Base-by-base conservation (phyloP, 2,797 vertebrate species). In the Thalassophryne amazonica region DNA sequence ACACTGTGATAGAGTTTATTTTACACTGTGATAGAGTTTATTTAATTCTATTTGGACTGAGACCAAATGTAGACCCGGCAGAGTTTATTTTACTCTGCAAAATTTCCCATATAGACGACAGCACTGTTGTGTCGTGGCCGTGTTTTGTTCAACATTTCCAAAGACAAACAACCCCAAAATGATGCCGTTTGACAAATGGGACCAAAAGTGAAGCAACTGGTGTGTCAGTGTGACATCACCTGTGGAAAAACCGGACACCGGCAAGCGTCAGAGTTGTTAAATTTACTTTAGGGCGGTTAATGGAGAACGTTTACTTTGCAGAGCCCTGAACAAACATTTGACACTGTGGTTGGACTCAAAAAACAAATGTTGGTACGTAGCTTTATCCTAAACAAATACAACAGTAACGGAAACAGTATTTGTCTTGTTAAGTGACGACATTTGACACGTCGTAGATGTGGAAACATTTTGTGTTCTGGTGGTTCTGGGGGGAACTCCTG, bases 161-260 rank as follows among this genome's bases (percentile, higher is more conserved):
- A 84, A 80, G 36, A 37, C 63, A 84, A 88, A 83, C 69, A 70
- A 53, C 50, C 33, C 36, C 42, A 29, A 1, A 49, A 49, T 52
- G 86, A 81, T 69, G 66, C 64, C 65, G 11, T 41, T 54, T 32
- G 47, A 64, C 87, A 88, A 88, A 90, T 88, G 88, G 83, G 42
- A 45, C 68, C 73, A 62, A 71, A 78, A 61, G 75, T 69, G 55
- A 72, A 62, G 64, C 17, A 57, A 46, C 34, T 33, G 4, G 55
- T 11, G 45, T 8, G 43, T 2, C 13, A 23, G 7, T 18, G 12
- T 49, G 49, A 33, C 49, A 3, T 80, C 68, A 76, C 72, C 73
- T 76, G 70, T 67, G 70, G n/a, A 60, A 65, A 49, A 18, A 10
- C 42, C 18, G 22, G 57, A 47, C 8, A 59, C 36, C 2, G 12